Conservation (phyloP, 2,113 vertebrate genomes). For the Notothenia coriiceps region DNA sequence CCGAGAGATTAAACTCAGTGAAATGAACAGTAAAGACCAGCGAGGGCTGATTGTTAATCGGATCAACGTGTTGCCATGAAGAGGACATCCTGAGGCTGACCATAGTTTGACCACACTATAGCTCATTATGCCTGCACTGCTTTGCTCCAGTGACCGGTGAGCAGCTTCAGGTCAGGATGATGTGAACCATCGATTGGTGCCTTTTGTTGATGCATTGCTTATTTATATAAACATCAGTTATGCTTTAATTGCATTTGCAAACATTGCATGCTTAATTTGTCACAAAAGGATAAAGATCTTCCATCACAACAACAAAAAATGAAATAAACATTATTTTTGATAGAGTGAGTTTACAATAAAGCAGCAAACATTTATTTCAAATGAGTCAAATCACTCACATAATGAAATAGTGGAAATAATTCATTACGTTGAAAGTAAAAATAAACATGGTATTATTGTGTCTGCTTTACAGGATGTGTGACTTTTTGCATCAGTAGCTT, state of each 20-base stretch:
- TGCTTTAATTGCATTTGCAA: slow-evolving; percentile 68
- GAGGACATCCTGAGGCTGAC: slow-evolving; percentile 62
- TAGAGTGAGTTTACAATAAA: slow-evolving; percentile 29
- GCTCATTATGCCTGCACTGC: slow-evolving; percentile 62
- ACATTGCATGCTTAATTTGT: slow-evolving; percentile 67
- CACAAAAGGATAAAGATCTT: slow-evolving; percentile 54
- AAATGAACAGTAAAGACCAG: slow-evolving; percentile 19
- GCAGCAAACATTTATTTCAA: slow-evolving; percentile 19
- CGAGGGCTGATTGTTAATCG: slow-evolving; percentile 52
- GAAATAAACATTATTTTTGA: slow-evolving; percentile 30
- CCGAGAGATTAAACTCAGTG: slow-evolving; percentile 12
- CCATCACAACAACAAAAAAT: slow-evolving; percentile 32
- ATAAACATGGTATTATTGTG: slow-evolving; percentile 28
- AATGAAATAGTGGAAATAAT: slow-evolving; percentile 42
- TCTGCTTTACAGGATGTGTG: slow-evolving; percentile 42
- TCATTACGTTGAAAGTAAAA: slow-evolving; percentile 26
- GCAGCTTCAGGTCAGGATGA: slow-evolving; percentile 61
- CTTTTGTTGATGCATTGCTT: slow-evolving; percentile 45
- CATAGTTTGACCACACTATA: slow-evolving; percentile 52
- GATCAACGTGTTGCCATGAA: slow-evolving; percentile 50
- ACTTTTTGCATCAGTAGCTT: slow-evolving; percentile 65
- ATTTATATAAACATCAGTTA: slow-evolving; percentile 56
- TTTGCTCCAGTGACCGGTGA: slow-evolving; percentile 50
- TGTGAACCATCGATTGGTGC: slow-evolving; percentile 55
- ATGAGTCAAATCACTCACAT: slow-evolving; percentile 24